phyloP scores from a whole-genome alignment of 2,888 invertebrate species.

The Luperina nickerlii region DNA sequence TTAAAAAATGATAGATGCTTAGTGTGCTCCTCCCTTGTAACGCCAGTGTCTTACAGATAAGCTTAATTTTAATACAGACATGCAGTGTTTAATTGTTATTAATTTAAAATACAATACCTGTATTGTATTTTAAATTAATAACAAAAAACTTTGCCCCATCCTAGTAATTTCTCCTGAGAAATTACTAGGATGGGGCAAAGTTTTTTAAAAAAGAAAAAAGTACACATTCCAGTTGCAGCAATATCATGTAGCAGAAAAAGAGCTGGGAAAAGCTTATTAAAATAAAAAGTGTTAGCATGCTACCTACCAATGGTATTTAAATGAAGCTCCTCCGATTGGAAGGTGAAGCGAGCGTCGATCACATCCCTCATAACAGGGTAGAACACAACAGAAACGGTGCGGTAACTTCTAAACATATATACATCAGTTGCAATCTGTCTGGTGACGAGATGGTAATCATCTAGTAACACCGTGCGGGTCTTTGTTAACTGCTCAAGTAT shows the following conservation, averaged over 20 bases:
- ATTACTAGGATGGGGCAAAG: no score
- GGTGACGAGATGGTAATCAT: conserved; percentile 85
- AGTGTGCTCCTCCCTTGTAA: background rate
- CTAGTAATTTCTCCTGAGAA: no score
- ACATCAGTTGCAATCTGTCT: conserved; percentile 87
- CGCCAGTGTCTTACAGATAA: no score
- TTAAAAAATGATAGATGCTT: background rate
- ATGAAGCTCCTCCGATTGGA: conserved; percentile 88
- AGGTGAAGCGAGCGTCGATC: conserved; percentile 85
- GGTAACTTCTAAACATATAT: conserved; percentile 86
- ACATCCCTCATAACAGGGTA: conserved; percentile 84
- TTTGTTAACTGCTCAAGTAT: conserved; percentile 84
- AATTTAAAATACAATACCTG: no score
- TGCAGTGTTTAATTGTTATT: background rate
- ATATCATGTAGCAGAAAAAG: background rate
- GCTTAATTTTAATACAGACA: conserved; percentile 6
- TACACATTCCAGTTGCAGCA: conserved; percentile 25
- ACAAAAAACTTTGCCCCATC: no score
- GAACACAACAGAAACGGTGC: conserved; percentile 86
- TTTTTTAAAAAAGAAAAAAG: no score
- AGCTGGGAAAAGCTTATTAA: conserved; percentile 15
- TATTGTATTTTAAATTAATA: no score
- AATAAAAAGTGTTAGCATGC: conserved; percentile 54
- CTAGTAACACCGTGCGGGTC: conserved; percentile 83
- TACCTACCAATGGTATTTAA: conserved; percentile 87